Conservation (phyloP, 2,113 vertebrate species). For the Neogale vison region DNA sequence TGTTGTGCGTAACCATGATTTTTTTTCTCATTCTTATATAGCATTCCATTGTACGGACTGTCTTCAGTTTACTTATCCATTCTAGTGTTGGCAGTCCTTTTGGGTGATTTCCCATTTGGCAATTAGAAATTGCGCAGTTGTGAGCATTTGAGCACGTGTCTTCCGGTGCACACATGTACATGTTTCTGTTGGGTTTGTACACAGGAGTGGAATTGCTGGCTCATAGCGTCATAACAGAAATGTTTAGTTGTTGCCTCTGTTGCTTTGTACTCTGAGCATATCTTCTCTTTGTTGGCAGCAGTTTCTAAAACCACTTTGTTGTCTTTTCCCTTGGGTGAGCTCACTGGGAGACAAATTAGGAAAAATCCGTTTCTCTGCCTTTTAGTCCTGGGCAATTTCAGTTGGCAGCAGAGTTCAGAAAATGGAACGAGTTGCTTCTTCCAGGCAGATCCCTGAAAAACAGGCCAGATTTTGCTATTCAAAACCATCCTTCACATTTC, state of each 20-base stretch:
- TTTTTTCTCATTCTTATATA: not conserved
- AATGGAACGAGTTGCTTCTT: not conserved
- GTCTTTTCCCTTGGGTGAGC: not conserved
- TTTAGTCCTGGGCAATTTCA: not conserved
- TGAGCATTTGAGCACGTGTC: not conserved
- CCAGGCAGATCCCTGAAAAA: not conserved
- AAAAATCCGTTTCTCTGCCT: not conserved
- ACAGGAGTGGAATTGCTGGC: not conserved
- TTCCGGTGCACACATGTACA: not conserved
- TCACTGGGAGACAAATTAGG: not conserved
- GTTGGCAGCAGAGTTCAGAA: not conserved
- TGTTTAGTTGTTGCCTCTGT: not conserved
- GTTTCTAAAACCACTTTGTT: not conserved
- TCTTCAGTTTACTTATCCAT: not conserved
- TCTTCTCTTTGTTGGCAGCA: not conserved
- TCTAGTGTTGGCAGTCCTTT: not conserved
- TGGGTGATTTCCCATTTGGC: not conserved
- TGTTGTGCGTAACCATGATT: not conserved
- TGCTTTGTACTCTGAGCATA: not conserved
- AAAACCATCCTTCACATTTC: not conserved
- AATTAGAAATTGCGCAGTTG: not conserved
- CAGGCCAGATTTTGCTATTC: not conserved
- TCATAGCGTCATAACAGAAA: not conserved
- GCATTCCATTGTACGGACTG: not conserved
- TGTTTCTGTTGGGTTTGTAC: not conserved